Evolutionary conservation across 2,888 invertebrate species (phyloP).

Genomic region (Litoditis marina): DNA sequence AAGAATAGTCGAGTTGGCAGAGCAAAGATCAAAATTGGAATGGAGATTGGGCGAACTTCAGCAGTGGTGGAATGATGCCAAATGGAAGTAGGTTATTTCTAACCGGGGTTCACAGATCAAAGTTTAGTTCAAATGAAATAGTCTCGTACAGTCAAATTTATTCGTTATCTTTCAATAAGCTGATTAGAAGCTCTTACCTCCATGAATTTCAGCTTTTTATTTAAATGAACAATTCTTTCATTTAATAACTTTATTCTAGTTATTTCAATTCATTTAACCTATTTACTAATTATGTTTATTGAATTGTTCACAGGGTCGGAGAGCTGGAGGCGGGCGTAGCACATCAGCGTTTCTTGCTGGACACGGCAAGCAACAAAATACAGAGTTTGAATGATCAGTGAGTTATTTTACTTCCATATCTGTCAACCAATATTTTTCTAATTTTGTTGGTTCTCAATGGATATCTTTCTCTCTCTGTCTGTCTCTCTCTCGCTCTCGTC

Average conservation of each 20-base stretch:
- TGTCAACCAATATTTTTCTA: too few relatives aligned
- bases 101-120: too few relatives aligned
- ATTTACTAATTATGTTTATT: too few relatives aligned
- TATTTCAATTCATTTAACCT: too few relatives aligned
- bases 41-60: slow-evolving; percentile 48
- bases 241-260: too few relatives aligned
- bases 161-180: too few relatives aligned
- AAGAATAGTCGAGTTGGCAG: slow-evolving; percentile 36
- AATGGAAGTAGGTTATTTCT: slow-evolving; percentile 37
- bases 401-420: too few relatives aligned
- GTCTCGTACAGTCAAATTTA: too few relatives aligned
- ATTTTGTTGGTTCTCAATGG: too few relatives aligned
- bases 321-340: slow-evolving; percentile 48
- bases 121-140: too few relatives aligned
- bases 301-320: slow-evolving; percentile 37
- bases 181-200: background rate
- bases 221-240: background rate
- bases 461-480: too few relatives aligned
- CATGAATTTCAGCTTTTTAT: background rate
- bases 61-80: slow-evolving; percentile 52
- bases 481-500: too few relatives aligned
- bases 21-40: slow-evolving; percentile 47
- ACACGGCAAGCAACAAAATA: slow-evolving; percentile 38
- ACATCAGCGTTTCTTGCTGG: slow-evolving; percentile 43
- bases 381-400: slow-evolving; percentile 39